Evolutionary conservation across 2,113 vertebrate genomes (phyloP).

Genomic region (Marmota flaviventris): DNA sequence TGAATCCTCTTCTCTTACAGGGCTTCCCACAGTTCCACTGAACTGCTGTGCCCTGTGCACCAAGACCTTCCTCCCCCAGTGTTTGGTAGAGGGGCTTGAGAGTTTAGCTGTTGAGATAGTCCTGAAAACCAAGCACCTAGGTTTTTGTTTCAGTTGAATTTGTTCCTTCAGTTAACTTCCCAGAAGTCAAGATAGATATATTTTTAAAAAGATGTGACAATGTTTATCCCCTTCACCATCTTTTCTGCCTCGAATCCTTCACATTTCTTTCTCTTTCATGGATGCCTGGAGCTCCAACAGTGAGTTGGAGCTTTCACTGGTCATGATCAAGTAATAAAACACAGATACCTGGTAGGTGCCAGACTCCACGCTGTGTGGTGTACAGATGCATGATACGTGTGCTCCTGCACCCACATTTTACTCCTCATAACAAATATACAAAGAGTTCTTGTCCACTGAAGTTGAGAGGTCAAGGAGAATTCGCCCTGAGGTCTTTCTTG

Average conservation of each 20-base stretch:
- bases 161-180: constrained; percentile 41
- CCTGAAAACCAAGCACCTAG: neutral
- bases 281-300: neutral
- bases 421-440: neutral
- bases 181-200: neutral
- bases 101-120: neutral
- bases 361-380: neutral
- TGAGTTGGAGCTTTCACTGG: neutral
- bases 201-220: neutral
- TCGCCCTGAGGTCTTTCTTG: neutral
- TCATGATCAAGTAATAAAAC: neutral
- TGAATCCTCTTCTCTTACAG: neutral
- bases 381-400: neutral
- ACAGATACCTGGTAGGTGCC: neutral
- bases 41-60: neutral
- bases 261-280: neutral
- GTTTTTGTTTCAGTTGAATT: constrained; percentile 25
- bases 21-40: neutral
- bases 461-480: neutral
- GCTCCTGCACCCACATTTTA: neutral
- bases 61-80: neutral
- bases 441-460: neutral
- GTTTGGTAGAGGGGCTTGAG: neutral
- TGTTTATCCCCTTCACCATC: neutral
- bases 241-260: neutral